These are phyloP conservation scores for Oopsacas minuta DNA, from an alignment of 37 sponge, comb jelly and placozoan species.

Conservation along the genomic window DNA sequence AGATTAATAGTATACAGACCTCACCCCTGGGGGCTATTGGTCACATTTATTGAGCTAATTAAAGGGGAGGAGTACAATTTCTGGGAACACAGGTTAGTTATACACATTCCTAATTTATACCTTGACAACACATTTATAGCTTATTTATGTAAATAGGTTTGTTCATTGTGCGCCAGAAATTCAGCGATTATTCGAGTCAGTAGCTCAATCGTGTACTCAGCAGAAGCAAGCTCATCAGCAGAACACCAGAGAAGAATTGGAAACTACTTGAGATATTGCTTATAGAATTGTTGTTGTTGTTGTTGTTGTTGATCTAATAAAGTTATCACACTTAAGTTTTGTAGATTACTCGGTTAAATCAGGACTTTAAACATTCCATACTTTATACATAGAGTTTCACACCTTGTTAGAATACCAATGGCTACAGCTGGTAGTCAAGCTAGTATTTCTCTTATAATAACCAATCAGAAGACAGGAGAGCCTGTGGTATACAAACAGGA, in stretches of 20 bases:
- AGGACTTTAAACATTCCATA: too few species aligned
- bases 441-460: not conserved
- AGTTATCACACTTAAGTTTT: too few species aligned
- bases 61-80: constrained; percentile 87
- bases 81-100: constrained; percentile 64
- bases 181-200: constrained; percentile 85
- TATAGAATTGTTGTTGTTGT: not conserved
- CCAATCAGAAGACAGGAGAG: not conserved
- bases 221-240: constrained; percentile 61
- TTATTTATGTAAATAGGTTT: constrained; percentile 35
- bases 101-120: not conserved
- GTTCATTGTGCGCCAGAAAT: constrained; percentile 99
- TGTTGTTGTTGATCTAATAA: not conserved
- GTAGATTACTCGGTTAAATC: too few species aligned
- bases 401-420: too few species aligned
- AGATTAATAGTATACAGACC: constrained; percentile 92
- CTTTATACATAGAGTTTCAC: too few species aligned
- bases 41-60: constrained; percentile 99
- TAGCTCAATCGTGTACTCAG: constrained; percentile 85
- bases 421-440: not conserved
- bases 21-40: constrained; percentile 98
- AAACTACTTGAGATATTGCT: not conserved
- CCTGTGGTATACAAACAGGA: not conserved
- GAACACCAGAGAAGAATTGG: not conserved
- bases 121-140: not conserved